Conservation (phyloP, 2,797 vertebrate species). For the Gobionotothen gibberifrons region DNA sequence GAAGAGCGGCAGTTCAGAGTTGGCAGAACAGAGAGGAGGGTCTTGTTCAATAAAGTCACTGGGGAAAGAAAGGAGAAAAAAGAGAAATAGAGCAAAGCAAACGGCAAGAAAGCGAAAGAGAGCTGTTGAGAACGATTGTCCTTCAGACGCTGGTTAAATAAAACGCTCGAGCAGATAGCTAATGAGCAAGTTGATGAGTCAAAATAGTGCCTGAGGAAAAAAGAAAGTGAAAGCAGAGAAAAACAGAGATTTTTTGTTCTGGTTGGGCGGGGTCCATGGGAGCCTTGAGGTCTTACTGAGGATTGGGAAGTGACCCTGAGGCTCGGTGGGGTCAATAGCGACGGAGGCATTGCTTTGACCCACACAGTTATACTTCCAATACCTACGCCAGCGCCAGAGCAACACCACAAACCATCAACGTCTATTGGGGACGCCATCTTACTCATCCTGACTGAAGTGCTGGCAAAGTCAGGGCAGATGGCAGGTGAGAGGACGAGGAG, state of each 20-base stretch:
- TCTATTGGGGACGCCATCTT: neutral
- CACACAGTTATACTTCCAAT: neutral
- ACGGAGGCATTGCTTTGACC: slow-evolving; percentile 26
- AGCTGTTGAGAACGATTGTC: slow-evolving; percentile 25
- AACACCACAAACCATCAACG: slow-evolving; percentile 25
- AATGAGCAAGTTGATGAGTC: slow-evolving; percentile 24
- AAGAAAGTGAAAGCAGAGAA: slow-evolving; percentile 24
- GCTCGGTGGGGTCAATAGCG: slow-evolving; percentile 8
- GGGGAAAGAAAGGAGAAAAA: slow-evolving; percentile 60
- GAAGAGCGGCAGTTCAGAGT: slow-evolving; percentile 66
- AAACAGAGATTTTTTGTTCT: slow-evolving; percentile 34
- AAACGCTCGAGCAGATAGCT: slow-evolving; percentile 21
- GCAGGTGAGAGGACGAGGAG: slow-evolving; percentile 32
- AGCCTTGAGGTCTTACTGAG: slow-evolving; percentile 14
- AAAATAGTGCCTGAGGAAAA: slow-evolving; percentile 20
- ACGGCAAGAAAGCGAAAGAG: slow-evolving; percentile 38
- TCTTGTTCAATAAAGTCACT: slow-evolving; percentile 68
- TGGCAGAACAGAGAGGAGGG: slow-evolving; percentile 70
- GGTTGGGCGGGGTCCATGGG: slow-evolving; percentile 9
- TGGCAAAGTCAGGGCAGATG: slow-evolving; percentile 31
- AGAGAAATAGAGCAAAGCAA: slow-evolving; percentile 60
- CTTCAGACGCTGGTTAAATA: slow-evolving; percentile 11
- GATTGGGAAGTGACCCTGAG: slow-evolving; percentile 17
- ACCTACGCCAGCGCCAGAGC: neutral
- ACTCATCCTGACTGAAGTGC: slow-evolving; percentile 24